Evolutionary conservation across 2,113 vertebrate species (phyloP).

Genomic region (Brachypodius melanocephalos): DNA sequence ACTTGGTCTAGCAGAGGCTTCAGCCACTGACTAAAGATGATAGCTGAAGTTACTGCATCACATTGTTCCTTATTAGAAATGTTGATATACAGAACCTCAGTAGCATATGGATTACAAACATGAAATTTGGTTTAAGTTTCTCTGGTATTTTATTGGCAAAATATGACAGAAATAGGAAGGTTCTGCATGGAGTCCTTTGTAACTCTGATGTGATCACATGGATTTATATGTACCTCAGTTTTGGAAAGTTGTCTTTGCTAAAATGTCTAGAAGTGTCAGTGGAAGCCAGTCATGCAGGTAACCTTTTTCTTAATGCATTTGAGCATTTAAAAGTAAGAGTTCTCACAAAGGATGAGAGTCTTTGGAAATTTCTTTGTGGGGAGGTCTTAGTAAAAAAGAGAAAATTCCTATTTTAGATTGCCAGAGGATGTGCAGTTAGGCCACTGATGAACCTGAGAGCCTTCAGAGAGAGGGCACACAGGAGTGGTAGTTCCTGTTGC

Average conservation of each 20-base stretch:
- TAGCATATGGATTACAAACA: fast-evolving
- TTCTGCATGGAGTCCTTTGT: neutral
- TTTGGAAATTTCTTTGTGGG: neutral
- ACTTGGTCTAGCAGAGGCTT: neutral
- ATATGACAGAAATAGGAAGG: neutral
- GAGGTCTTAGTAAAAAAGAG: neutral
- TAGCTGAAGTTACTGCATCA: neutral
- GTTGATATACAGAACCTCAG: neutral
- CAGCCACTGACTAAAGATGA: neutral
- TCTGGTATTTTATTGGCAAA: neutral
- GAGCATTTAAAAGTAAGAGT: neutral
- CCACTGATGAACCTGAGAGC: neutral
- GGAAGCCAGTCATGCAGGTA: neutral
- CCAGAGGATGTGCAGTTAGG: neutral
- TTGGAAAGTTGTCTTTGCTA: neutral
- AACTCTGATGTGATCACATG: fast-evolving
- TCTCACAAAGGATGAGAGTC: neutral
- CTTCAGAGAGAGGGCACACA: neutral
- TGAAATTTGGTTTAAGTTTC: neutral
- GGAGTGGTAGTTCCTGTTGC: neutral
- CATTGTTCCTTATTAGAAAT: neutral
- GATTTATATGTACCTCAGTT: neutral
- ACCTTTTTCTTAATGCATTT: neutral
- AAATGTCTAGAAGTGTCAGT: neutral
- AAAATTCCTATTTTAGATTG: neutral